Conservation (phyloP, 2,888 invertebrate genomes). For the Operophtera brumata region DNA sequence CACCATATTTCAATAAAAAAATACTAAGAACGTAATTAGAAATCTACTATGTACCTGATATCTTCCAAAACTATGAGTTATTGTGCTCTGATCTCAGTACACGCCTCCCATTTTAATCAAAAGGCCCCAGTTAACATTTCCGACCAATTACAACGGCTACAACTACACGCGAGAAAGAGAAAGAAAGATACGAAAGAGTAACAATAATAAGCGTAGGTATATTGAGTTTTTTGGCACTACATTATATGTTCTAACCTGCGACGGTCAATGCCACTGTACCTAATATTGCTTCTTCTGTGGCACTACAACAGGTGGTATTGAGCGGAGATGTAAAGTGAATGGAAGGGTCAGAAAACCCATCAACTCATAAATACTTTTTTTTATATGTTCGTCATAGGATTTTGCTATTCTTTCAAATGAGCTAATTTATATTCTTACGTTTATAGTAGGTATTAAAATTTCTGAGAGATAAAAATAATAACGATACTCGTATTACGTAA, state of each 20-base stretch:
- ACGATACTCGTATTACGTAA: too few relatives aligned
- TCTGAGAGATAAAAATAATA: too few relatives aligned
- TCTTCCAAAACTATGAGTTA: neutral
- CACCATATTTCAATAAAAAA: too few relatives aligned
- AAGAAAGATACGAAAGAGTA: slow-evolving; percentile 1
- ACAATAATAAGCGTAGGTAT: slow-evolving; percentile 27
- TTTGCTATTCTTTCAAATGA: neutral
- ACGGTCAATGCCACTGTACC: slow-evolving; percentile 58
- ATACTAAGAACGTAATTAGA: too few relatives aligned
- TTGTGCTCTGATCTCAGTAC: neutral
- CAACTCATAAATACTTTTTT: neutral
- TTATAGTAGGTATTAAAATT: too few relatives aligned
- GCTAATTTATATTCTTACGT: too few relatives aligned
- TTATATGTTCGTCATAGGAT: neutral
- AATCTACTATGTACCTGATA: too few relatives aligned
- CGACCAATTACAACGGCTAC: slow-evolving; percentile 29
- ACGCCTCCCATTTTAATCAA: slow-evolving; percentile 28
- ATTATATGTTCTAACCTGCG: slow-evolving; percentile 29
- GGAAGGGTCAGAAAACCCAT: slow-evolving; percentile 36
- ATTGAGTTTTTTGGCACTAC: slow-evolving; percentile 31
- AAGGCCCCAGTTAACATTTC: slow-evolving; percentile 20
- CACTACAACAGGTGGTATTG: slow-evolving; percentile 58
- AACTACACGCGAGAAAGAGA: slow-evolving; percentile 21
- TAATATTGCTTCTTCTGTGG: slow-evolving; percentile 5
- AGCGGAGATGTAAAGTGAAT: slow-evolving; percentile 38